Percentiles rank a stretch among this genome's conserved stretches.
These are phyloP conservation scores for Cyprinodon brontotheroides DNA, from an alignment of 2,113 vertebrate genomes.

Conservation along the genomic window DNA sequence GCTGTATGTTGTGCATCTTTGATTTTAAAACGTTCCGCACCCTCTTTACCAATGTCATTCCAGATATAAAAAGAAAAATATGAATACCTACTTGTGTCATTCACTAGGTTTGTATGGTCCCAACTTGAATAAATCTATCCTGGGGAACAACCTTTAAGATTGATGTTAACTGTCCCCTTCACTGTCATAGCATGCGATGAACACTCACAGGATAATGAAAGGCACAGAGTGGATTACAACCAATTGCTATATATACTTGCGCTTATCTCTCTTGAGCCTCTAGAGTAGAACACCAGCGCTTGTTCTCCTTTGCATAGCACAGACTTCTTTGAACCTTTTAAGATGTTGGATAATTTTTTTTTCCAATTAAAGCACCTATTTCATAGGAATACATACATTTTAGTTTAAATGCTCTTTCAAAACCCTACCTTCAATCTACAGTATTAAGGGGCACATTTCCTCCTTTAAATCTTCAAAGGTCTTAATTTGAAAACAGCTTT, in stretches of 20 bases:
- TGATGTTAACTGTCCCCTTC: conserved; percentile 58
- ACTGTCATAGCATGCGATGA: conserved; percentile 46
- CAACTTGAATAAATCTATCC: conserved; percentile 77
- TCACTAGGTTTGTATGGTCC: conserved; percentile 75
- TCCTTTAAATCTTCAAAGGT: background rate
- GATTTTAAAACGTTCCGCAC: conserved; percentile 68
- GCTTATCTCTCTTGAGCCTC: conserved; percentile 74
- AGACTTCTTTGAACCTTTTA: background rate
- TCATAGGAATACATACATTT: background rate
- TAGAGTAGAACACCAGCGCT: conserved; percentile 22
- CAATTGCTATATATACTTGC: conserved; percentile 73
- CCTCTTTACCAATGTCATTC: conserved; percentile 73
- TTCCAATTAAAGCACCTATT: background rate
- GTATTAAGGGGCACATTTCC: background rate
- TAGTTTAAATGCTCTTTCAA: background rate
- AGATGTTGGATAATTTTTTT: too few species aligned
- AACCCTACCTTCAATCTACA: background rate
- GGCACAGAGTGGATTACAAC: conserved; percentile 69
- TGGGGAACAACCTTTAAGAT: conserved; percentile 73
- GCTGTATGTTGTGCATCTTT: conserved; percentile 72
- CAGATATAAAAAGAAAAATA: conserved; percentile 59
- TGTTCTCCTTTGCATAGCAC: conserved; percentile 6
- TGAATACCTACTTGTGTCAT: conserved; percentile 70
- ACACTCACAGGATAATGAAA: conserved; percentile 59
- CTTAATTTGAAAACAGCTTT: background rate